Evolutionary conservation across 2,888 invertebrate species (phyloP), one percentile per base, ranked within the genome.

Genomic region (Luperina nickerlii): DNA sequence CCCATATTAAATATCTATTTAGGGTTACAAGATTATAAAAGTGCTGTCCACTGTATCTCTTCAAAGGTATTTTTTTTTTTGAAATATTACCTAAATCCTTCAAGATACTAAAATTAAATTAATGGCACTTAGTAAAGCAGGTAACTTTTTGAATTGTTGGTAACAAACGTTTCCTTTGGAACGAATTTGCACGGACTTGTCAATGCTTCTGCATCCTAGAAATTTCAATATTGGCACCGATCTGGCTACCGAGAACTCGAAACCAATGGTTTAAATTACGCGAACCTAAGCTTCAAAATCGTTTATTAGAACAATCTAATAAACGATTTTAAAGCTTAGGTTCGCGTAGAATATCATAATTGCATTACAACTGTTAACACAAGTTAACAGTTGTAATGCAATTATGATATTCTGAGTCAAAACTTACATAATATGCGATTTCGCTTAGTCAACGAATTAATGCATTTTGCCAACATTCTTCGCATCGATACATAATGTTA

Each of bases 151-250:
- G 20, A 1, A 18, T 8, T 27, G 8, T 27, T 63, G 24, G 0
- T 13, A 62, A 24, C 3, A n/a, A n/a, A 51, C 1, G 2, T 42
- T 38, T 27, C 2, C 18, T 32, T 20, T 20, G 7, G 18, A 72
- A 67, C 27, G 3, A 7, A 48, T 68, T 32, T 32, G 20, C n/a
- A 20, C 3, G 2, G 6, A 45, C 4, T 24, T 45, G 0, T 20
- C 11, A 69, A 18, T 63, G 32, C 32, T 38, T 15, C 6, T 18
- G 48, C 24, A 48, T 71, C 20, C 27, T 51, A 45, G 66, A 60
- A 60, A 51, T 42, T 45, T 72, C 60, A 73, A 54, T 78, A 68
- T 72, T 71, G 24, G 38, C 65, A 48, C 15, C 11, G 45, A 54
- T 20, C 38, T 13, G 38, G 15, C 7, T 42, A n/a, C 24, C 13